phyloP scores from a whole-genome alignment of 2,797 vertebrate genomes.

The Steatocranus sp. region DNA sequence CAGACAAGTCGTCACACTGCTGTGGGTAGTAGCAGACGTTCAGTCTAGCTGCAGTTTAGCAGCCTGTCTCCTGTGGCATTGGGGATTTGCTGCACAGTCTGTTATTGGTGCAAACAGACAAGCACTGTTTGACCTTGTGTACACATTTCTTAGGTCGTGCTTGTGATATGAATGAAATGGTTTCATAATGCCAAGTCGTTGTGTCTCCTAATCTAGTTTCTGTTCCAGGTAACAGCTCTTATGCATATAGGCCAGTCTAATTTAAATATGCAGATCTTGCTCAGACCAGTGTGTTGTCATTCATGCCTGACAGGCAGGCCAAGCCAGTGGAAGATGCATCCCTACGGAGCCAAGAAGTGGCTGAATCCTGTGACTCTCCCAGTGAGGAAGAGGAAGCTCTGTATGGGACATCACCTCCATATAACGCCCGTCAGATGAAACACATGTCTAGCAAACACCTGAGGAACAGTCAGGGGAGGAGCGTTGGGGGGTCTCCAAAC shows the following conservation, averaged over 20 bases:
- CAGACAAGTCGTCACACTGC: conserved; percentile 31
- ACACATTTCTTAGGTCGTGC: neutral
- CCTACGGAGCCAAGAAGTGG: conserved; percentile 74
- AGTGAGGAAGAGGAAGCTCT: conserved; percentile 82
- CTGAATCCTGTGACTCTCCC: conserved; percentile 85
- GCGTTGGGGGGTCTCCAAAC: conserved; percentile 69
- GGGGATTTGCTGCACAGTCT: conserved; percentile 33
- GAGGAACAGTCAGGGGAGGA: conserved; percentile 74
- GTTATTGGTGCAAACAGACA: conserved; percentile 38
- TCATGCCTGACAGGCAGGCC: conserved; percentile 73
- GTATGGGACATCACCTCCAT: conserved; percentile 88
- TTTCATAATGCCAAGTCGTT: neutral
- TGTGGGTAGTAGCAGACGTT: conserved; percentile 32
- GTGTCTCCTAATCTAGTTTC: neutral
- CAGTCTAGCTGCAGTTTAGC: conserved; percentile 40
- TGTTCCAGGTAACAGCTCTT: neutral
- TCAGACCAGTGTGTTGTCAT: neutral
- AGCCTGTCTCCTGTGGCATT: conserved; percentile 38
- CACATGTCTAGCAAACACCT: conserved; percentile 91
- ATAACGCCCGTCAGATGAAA: conserved; percentile 89
- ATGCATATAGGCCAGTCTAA: neutral
- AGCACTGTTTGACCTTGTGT: conserved; percentile 17
- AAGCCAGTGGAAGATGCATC: conserved; percentile 73
- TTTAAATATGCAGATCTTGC: neutral
- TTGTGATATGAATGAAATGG: neutral